Percentiles rank a stretch among this genome's conserved stretches.
Conservation (phyloP, 2,888 invertebrate genomes). For the Cantharis rustica region DNA sequence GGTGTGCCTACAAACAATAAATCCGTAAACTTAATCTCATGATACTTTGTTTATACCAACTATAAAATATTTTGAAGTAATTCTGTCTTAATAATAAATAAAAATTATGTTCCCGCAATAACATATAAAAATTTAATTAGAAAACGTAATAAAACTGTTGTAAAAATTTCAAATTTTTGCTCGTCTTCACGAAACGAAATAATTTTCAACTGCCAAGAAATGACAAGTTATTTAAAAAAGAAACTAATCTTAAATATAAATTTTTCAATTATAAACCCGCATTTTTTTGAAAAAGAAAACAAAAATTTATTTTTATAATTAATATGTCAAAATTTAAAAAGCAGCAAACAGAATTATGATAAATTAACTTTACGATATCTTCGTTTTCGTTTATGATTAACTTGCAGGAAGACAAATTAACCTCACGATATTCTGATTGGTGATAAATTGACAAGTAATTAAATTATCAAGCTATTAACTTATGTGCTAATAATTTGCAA, state of each 20-base stretch:
- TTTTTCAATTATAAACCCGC: neutral
- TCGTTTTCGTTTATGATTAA: slow-evolving; percentile 1
- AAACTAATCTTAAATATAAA: neutral
- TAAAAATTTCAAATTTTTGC: neutral
- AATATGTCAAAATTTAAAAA: slow-evolving; percentile 1
- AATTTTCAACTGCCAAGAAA: neutral
- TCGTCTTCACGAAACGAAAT: neutral
- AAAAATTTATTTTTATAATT: neutral
- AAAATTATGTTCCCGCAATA: neutral
- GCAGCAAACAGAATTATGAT: neutral
- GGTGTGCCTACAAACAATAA: neutral
- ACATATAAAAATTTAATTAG: neutral
- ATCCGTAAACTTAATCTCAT: neutral
- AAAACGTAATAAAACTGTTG: neutral
- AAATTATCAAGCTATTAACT: neutral
- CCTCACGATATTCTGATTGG: slow-evolving; percentile 1
- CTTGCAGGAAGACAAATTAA: neutral
- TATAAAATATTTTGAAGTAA: neutral
- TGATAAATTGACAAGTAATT: slow-evolving; percentile 4
- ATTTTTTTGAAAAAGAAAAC: neutral
- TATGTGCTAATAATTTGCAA: neutral
- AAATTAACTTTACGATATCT: neutral
- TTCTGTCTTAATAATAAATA: neutral
- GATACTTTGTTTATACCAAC: neutral
- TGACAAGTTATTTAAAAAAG: slow-evolving; percentile 1